Percentiles rank a stretch among this genome's conserved stretches.
Conservation (phyloP, 1,140 invertebrate genomes). For the Diplogasteroides magnus region DNA sequence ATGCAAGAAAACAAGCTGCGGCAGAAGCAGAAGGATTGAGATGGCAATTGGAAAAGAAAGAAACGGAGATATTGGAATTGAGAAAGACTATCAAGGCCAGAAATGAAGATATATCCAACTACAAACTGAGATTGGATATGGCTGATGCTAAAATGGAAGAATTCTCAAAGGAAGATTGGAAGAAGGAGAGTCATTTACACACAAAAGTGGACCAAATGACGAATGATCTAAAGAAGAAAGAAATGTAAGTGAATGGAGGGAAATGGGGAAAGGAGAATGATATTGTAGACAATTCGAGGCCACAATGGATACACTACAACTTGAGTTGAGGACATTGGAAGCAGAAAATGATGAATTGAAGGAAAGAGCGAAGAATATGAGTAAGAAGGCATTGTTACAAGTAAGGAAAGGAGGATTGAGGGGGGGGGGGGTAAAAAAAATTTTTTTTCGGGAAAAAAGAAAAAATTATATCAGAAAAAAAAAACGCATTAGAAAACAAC, state of each 20-base stretch:
- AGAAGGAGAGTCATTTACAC: slow-evolving; percentile 14
- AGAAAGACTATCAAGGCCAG: slow-evolving; percentile 24
- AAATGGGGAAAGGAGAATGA: neutral
- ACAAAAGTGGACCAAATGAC: slow-evolving; percentile 19
- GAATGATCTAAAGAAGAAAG: slow-evolving; percentile 14
- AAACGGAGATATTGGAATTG: slow-evolving; percentile 44
- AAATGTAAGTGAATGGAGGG: slow-evolving; percentile 18
- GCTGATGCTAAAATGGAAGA: slow-evolving; percentile 14
- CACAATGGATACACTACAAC: slow-evolving; percentile 8
- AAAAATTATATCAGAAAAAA: no score
- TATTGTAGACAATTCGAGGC: slow-evolving; percentile 13
- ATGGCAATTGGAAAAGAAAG: slow-evolving; percentile 54
- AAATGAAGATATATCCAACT: slow-evolving; percentile 25
- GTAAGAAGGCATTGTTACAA: slow-evolving; percentile 20
- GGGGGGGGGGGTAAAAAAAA: neutral
- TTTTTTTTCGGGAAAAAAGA: no score
- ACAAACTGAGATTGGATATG: slow-evolving; percentile 14
- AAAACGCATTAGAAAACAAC: no score
- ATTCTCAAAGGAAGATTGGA: slow-evolving; percentile 10
- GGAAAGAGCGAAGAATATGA: slow-evolving; percentile 20
- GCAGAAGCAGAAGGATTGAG: slow-evolving; percentile 49
- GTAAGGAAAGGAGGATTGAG: neutral
- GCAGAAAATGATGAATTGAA: slow-evolving; percentile 22
- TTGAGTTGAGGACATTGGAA: slow-evolving; percentile 15
- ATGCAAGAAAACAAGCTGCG: slow-evolving; percentile 45